These are phyloP conservation scores for Saturnia japonica DNA, from an alignment of 2,888 invertebrate genomes.

Conservation along the genomic window DNA sequence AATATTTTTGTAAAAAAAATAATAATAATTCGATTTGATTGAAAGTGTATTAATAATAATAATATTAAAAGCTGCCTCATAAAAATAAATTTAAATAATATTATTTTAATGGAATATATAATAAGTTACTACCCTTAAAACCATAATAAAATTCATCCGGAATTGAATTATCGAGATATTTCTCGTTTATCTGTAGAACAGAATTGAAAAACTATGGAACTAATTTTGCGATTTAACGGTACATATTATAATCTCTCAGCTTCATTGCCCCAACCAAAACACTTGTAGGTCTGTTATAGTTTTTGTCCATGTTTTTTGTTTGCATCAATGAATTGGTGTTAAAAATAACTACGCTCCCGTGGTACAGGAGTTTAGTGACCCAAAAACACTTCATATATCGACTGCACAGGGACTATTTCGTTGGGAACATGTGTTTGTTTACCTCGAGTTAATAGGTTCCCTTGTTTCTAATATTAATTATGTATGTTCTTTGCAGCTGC, in stretches of 20 bases:
- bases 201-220: neutral
- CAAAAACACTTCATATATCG: conserved; percentile 11
- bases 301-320: conserved; percentile 19
- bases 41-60: no score
- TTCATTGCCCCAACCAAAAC: conserved; percentile 17
- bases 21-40: no score
- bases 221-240: conserved; percentile 5
- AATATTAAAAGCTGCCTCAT: neutral
- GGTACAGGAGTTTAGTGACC: conserved; percentile 19
- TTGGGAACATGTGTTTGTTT: conserved; percentile 36
- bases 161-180: neutral
- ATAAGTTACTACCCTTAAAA: neutral
- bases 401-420: conserved; percentile 12
- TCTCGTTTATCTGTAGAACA: no score
- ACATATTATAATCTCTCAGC: neutral
- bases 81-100: neutral
- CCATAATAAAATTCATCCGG: neutral
- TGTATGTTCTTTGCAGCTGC: conserved; percentile 57
- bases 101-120: neutral
- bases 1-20: no score
- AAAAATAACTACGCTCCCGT: conserved; percentile 20
- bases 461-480: conserved; percentile 37
- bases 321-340: conserved; percentile 10
- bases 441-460: conserved; percentile 34
- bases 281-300: conserved; percentile 6